A percentile compares a stretch with the other conserved stretches of the same genome.
Evolutionary conservation across 2,888 invertebrate genomes (phyloP).

Genomic region (Nomada ferruginata): DNA sequence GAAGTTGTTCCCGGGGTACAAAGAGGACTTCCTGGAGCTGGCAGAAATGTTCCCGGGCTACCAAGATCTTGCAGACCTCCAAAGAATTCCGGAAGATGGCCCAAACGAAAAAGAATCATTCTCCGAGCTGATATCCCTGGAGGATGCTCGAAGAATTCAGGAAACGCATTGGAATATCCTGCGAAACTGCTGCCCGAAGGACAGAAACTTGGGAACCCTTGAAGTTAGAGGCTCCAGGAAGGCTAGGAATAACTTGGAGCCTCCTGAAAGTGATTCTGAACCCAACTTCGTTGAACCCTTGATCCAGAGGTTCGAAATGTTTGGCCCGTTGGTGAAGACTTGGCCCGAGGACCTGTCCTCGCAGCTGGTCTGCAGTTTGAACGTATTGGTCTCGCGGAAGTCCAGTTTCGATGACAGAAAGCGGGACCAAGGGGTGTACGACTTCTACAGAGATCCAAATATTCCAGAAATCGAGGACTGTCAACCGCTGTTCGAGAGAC

Average conservation of each 20-base stretch:
- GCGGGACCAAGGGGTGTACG: constrained; percentile 78
- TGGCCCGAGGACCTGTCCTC: constrained; percentile 14
- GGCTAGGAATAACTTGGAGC: neutral
- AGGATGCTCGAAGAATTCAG: constrained; percentile 87
- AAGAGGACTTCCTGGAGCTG: constrained; percentile 39
- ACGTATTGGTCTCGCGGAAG: constrained; percentile 80
- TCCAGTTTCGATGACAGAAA: neutral
- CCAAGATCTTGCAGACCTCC: neutral
- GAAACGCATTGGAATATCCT: constrained; percentile 87
- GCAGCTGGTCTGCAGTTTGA: constrained; percentile 84
- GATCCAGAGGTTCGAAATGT: constrained; percentile 86
- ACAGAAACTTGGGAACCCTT: neutral
- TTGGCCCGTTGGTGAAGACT: neutral
- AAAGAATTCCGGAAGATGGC: neutral
- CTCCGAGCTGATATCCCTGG: constrained; percentile 80
- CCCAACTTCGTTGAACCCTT: constrained; percentile 85
- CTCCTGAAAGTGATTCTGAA: neutral
- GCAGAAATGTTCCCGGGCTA: constrained; percentile 28
- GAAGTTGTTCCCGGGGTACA: constrained; percentile 36
- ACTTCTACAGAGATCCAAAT: constrained; percentile 94
- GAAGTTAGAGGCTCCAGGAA: neutral
- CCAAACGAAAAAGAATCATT: constrained; percentile 51
- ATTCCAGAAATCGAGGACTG: constrained; percentile 91
- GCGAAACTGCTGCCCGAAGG: constrained; percentile 70
- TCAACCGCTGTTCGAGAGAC: constrained; percentile 88